phyloP scores from a whole-genome alignment of 2,113 vertebrate species.

The Pogonocichla stellata region DNA sequence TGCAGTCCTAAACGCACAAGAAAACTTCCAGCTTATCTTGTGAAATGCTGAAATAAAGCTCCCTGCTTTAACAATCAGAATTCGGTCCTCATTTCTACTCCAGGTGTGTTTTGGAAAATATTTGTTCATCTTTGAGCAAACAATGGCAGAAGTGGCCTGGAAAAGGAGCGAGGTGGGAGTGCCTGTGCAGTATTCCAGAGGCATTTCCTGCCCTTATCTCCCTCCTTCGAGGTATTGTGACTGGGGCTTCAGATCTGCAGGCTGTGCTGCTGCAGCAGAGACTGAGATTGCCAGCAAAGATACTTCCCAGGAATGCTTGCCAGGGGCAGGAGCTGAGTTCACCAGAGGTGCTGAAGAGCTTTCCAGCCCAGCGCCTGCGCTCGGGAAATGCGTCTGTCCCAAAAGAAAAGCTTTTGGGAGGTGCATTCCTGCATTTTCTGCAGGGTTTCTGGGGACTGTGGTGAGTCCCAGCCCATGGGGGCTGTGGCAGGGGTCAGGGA shows the following conservation, averaged over 20 bases:
- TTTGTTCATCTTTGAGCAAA: conserved; percentile 29
- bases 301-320: neutral
- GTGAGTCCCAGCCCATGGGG: rapidly evolving
- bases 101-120: conserved; percentile 43
- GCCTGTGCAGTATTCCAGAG: neutral
- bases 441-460: rapidly evolving
- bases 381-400: neutral
- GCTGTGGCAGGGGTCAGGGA: neutral
- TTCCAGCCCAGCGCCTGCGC: neutral
- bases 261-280: neutral
- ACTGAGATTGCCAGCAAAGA: conserved; percentile 21
- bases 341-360: neutral
- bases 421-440: rapidly evolving
- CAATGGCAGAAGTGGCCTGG: conserved; percentile 44
- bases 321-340: neutral
- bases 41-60: neutral
- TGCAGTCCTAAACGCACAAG: neutral
- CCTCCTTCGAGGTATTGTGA: conserved; percentile 53
- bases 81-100: neutral
- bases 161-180: conserved; percentile 46
- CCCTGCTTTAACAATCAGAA: neutral
- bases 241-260: conserved; percentile 5
- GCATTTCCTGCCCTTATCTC: conserved; percentile 58
- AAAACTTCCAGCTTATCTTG: neutral
- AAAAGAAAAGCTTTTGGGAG: rapidly evolving